Percentiles rank a stretch among this genome's conserved stretches.
Evolutionary conservation across 2,888 invertebrate species (phyloP).

Genomic region (Drosophila lutescens): DNA sequence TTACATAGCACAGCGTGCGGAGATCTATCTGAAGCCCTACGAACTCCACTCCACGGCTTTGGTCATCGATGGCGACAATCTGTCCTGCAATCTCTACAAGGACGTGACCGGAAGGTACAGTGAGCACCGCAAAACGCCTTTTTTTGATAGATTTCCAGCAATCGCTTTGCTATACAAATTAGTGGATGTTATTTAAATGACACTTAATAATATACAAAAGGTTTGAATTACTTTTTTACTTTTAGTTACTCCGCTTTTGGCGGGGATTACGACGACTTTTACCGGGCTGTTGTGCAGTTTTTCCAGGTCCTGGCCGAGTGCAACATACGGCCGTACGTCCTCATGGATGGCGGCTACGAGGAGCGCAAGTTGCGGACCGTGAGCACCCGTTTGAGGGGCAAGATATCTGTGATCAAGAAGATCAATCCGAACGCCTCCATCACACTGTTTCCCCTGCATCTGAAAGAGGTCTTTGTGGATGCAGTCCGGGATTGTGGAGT

Average conservation of each 20-base stretch:
- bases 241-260: conserved; percentile 91
- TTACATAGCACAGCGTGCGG: conserved; percentile 88
- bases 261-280: conserved; percentile 93
- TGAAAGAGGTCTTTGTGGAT: conserved; percentile 90
- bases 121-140: no score
- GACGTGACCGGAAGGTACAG: conserved; percentile 86
- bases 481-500: conserved; percentile 88
- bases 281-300: conserved; percentile 87
- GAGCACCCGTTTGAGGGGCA: conserved; percentile 86
- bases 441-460: conserved; percentile 90
- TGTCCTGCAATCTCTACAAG: conserved; percentile 89
- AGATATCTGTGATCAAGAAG: conserved; percentile 86
- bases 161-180: no score
- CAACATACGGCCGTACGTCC: conserved; percentile 89
- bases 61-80: conserved; percentile 92
- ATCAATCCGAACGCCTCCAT: conserved; percentile 86
- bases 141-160: no score
- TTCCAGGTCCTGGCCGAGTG: conserved; percentile 89
- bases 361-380: conserved; percentile 89
- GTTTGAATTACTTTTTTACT: no score
- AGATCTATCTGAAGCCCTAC: conserved; percentile 87
- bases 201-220: no score
- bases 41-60: conserved; percentile 88
- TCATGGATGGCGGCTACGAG: conserved; percentile 93
- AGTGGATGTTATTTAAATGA: no score